A percentile compares a stretch with the other conserved stretches of the same genome.
Conservation (phyloP, 2,888 invertebrate genomes). For the Pyralis farinalis region DNA sequence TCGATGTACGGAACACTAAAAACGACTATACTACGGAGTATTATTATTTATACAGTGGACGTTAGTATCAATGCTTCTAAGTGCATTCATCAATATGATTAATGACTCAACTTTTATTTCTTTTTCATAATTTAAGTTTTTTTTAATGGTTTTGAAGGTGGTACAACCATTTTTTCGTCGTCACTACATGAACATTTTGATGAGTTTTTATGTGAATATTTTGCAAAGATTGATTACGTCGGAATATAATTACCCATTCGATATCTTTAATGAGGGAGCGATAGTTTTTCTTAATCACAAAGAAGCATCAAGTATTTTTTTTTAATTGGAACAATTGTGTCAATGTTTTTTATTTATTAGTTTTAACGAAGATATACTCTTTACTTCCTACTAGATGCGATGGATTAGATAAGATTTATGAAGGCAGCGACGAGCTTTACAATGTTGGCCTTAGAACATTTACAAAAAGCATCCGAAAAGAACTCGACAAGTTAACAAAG, state of each 20-base stretch:
- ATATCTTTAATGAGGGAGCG: constrained; percentile 32
- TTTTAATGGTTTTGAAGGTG: constrained; percentile 31
- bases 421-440: constrained; percentile 62
- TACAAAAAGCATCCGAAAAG: constrained; percentile 66
- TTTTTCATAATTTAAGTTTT: constrained; percentile 48
- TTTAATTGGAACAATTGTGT: constrained; percentile 30
- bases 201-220: constrained; percentile 50
- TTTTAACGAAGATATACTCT: constrained; percentile 38
- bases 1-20: too few species aligned
- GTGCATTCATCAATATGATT: constrained; percentile 71
- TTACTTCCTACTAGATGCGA: constrained; percentile 54
- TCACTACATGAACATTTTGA: constrained; percentile 41
- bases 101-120: constrained; percentile 46
- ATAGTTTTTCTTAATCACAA: constrained; percentile 21
- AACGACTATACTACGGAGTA: too few species aligned
- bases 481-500: constrained; percentile 74
- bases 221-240: constrained; percentile 55
- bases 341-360: constrained; percentile 32
- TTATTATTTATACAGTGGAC: neutral
- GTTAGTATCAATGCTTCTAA: constrained; percentile 48
- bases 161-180: constrained; percentile 36
- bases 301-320: constrained; percentile 21
- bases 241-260: constrained; percentile 30
- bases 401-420: constrained; percentile 69
- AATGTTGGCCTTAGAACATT: constrained; percentile 53